Conservation (phyloP, 1,140 invertebrate species). For the Mercenaria mercenaria region DNA sequence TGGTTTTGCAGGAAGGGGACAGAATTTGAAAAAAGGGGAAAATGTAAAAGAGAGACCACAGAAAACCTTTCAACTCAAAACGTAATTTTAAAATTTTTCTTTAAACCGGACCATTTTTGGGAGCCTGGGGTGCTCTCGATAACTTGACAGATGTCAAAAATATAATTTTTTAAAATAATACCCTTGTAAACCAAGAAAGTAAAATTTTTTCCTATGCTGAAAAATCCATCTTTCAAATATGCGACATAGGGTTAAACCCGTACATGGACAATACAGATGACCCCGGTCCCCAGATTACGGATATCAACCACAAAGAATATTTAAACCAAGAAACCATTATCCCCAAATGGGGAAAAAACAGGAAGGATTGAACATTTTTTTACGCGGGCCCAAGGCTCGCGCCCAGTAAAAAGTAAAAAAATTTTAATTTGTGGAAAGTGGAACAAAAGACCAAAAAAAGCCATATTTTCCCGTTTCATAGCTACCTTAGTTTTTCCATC, state of each 20-base stretch:
- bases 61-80: background rate
- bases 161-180: background rate
- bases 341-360: background rate
- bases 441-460: background rate
- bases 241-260: background rate
- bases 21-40: background rate
- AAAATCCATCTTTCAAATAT: no score
- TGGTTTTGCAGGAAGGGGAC: background rate
- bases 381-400: background rate
- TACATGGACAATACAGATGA: conserved; percentile 12
- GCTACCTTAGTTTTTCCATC: background rate
- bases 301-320: background rate
- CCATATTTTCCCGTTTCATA: background rate
- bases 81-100: background rate
- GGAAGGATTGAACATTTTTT: background rate
- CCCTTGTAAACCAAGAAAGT: background rate
- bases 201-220: background rate
- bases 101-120: background rate
- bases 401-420: background rate
- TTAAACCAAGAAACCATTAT: background rate
- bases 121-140: conserved; percentile 7
- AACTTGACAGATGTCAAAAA: background rate
- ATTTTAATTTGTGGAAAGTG: background rate
- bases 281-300: background rate
- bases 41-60: background rate